These are phyloP conservation scores for Rhynchotus rufescens DNA, from an alignment of 2,797 vertebrate genomes.

Conservation along the genomic window DNA sequence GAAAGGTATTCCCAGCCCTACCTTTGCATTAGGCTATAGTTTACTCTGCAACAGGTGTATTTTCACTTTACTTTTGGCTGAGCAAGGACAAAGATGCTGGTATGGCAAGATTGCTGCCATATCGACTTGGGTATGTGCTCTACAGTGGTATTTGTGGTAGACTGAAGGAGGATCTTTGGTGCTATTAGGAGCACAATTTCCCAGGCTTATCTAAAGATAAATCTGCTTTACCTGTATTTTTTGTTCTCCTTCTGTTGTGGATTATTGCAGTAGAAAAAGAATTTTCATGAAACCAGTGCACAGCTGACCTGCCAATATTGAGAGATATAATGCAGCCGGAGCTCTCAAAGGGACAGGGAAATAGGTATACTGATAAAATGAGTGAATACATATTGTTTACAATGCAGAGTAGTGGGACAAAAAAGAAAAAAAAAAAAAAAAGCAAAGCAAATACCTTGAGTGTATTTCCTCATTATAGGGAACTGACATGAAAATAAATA, in stretches of 20 bases:
- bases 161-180: background rate
- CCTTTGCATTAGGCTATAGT: background rate
- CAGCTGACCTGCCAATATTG: background rate
- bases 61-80: background rate
- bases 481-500: background rate
- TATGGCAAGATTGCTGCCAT: background rate
- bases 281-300: background rate
- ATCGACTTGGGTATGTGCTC: background rate
- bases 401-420: background rate
- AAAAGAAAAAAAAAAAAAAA: background rate
- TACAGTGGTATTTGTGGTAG: background rate
- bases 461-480: background rate
- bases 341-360: background rate
- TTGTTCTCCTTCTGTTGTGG: background rate
- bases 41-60: background rate
- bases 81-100: background rate
- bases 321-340: background rate
- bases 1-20: background rate
- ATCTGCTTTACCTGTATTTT: background rate
- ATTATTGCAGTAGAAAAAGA: background rate
- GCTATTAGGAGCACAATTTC: background rate
- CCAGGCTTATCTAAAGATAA: background rate
- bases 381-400: background rate
- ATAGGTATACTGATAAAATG: background rate
- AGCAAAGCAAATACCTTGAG: background rate